A percentile compares a stretch with the other conserved stretches of the same genome.
phyloP scores from a whole-genome alignment of 2,888 invertebrate species.

The Artemia sp. region DNA sequence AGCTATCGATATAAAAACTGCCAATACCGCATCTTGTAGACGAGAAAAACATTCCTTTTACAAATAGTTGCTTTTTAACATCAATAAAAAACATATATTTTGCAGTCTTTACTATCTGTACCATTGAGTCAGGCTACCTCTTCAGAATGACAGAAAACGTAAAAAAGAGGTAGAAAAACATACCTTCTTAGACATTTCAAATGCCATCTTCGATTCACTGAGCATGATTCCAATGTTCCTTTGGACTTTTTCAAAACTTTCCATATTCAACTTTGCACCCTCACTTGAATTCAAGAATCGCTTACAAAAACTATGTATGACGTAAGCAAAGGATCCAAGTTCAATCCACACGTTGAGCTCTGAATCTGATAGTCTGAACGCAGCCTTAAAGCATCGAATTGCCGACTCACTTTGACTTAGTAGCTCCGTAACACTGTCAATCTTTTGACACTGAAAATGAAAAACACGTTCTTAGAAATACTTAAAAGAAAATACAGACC shows the following conservation, averaged over 20 bases:
- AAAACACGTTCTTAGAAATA: not conserved
- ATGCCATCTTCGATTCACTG: conserved; percentile 57
- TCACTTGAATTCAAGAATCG: conserved; percentile 38
- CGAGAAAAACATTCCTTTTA: too few relatives aligned
- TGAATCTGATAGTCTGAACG: not conserved
- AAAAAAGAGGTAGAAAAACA: too few relatives aligned
- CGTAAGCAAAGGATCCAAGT: conserved; percentile 74
- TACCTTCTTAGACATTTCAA: conserved; percentile 32
- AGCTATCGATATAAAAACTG: too few relatives aligned
- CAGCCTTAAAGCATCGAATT: conserved; percentile 9
- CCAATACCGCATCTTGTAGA: too few relatives aligned
- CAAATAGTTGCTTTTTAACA: too few relatives aligned
- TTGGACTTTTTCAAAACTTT: conserved; percentile 45
- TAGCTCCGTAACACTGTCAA: not conserved
- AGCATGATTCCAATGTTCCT: conserved; percentile 61
- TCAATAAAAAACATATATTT: too few relatives aligned
- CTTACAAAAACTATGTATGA: conserved; percentile 74
- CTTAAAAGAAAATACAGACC: too few relatives aligned
- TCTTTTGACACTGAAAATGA: not conserved
- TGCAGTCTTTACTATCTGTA: too few relatives aligned
- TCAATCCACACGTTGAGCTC: conserved; percentile 59
- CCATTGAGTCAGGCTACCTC: too few relatives aligned
- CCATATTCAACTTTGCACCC: conserved; percentile 33
- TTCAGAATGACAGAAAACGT: too few relatives aligned
- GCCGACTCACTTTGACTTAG: conserved; percentile 10